Base-by-base conservation (phyloP, 2,888 invertebrate genomes). In the Exocentrus adspersus region DNA sequence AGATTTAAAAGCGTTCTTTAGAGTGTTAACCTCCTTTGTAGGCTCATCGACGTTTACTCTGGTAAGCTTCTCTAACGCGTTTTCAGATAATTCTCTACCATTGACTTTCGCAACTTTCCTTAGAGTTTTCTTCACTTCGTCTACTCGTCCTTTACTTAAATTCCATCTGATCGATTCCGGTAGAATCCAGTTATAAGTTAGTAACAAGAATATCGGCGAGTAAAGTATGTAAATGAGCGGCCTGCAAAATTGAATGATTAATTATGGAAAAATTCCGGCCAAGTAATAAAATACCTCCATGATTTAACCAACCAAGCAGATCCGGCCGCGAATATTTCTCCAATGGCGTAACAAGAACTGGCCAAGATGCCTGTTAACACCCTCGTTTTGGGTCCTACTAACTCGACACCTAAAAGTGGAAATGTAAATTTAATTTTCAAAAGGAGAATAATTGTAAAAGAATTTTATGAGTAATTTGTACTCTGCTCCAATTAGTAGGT, bases 141-240 rank as follows among this genome's bases (percentile, higher is more conserved):
- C 82, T 10, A 83, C 81, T 62, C 86, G 83, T 1, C 87, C 87
- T 60, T 87, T 86, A 9, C 88, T 87, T 54, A 91, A 82, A 58
- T 93, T 84, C 94, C 94, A 94, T 73, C 93, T 86, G 51, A 89
- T 85, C 70, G 91, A 92, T 83, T 92, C 92, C 21, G 91, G 90
- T 21, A 90, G 77, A 46, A 91, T 77, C 85, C 90, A 87, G 75
- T 88, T 86, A 79, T 91, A 91, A 9, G 87, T 80, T 45, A 93
- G 82, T 69, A 92, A 85, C 14, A 91, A 79, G 63, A 92, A 81
- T 10, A 90, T 88, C 0, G 92, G 92, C 4, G 86, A 80, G 79
- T 93, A 92, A 30, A 90, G 81, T 30, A 87, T 83, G 46, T 77
- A 75, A 9, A 79, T 65, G 24, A 80, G 61, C 7, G 71, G 71